Evolutionary conservation across 2,113 vertebrate genomes (phyloP), one percentile per base, ranked within the genome.

Genomic region (Callipepla squamata): DNA sequence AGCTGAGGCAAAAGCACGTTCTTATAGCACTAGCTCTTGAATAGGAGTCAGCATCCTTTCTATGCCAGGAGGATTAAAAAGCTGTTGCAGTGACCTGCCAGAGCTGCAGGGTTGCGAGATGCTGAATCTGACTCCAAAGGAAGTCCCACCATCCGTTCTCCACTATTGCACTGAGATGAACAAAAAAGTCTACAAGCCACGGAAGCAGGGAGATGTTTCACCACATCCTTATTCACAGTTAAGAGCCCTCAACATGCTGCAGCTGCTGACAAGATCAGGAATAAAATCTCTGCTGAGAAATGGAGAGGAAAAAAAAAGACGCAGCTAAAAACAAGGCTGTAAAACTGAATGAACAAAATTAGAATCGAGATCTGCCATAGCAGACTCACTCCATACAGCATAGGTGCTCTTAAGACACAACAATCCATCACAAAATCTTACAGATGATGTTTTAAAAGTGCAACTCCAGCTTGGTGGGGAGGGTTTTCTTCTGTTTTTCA

Each of bases 401-500:
- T 8, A 58, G n/a, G 48, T 44, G 32, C 28, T 75, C 53, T 65
- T 44, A 70, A 66, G 65, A 83, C 13, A 57, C 16, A 40, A 26
- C 0, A 2, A 50, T 1, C 1, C 26, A 58, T 53, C 6, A 19
- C 18, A 89, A 85, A 79, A 72, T 38, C 34, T n/a, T n/a, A n/a
- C 44, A 67, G 44, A 13, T 4, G 0, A 1, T 1, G 6, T 44
- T 87, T 69, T 40, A 20, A n/a, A 73, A 3, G 3, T 3, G 11
- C 11, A 66, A 26, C 40, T 80, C 88, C 44, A 73, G 15, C 23
- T 32, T 30, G 20, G 15, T 17, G 13, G 21, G 7, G 50, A 91
- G 11, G 19, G 30, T 58, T 58, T n/a, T 17, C 18, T n/a, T 57
- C n/a, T 34, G 32, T 58, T 58, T 38, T 69, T 87, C 14, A 44